Base-by-base conservation (phyloP, 2,888 invertebrate genomes). In the Harpalus rubripes region DNA sequence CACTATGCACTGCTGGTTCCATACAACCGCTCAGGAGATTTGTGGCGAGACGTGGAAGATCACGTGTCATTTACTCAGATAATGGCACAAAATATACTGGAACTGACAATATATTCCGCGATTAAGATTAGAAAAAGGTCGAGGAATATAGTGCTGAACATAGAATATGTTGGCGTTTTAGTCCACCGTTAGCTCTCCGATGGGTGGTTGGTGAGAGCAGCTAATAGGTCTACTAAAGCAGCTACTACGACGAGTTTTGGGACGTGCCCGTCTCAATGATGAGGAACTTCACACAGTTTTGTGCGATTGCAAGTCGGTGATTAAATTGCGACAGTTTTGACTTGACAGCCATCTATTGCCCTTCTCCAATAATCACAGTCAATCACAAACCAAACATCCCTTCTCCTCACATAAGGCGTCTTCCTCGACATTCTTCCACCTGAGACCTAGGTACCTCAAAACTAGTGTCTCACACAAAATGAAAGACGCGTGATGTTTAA, bases 151-250 rank as follows among this genome's bases (percentile, higher is more conserved):
- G 58, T 44, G n/a, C 85, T 12, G 26, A 65, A 15, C 44, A 85
- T 44, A 41, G 79, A 22, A 88, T 88, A 41, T 44, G 68, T 26
- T 88, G 88, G 88, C 86, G 86, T n/a, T 91, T 91, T 87, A n/a
- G n/a, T n/a, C n/a, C n/a, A n/a, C n/a, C n/a, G n/a, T n/a, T n/a
- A n/a, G n/a, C n/a, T n/a, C n/a, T 90, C 2, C 91, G 91, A 90
- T 89, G 89, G 90, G 90, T 90, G 90, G 91, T 39, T 89, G 88
- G 86, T 91, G 89, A 87, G 90, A 91, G 86, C 87, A 90, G 10
- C 84, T 91, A 15, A 87, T 90, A 5, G 87, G 88, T n/a, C 63
- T 89, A 4, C 61, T 90, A 0, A 91, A 91, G 86, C 81, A 85
- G 15, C 83, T 89, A 15, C 80, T 91, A 12, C 85, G 88, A n/a